A percentile compares a stretch with the other conserved stretches of the same genome.
Evolutionary conservation across 2,888 invertebrate species (phyloP).

Genomic region (Netelia fuscicornis): DNA sequence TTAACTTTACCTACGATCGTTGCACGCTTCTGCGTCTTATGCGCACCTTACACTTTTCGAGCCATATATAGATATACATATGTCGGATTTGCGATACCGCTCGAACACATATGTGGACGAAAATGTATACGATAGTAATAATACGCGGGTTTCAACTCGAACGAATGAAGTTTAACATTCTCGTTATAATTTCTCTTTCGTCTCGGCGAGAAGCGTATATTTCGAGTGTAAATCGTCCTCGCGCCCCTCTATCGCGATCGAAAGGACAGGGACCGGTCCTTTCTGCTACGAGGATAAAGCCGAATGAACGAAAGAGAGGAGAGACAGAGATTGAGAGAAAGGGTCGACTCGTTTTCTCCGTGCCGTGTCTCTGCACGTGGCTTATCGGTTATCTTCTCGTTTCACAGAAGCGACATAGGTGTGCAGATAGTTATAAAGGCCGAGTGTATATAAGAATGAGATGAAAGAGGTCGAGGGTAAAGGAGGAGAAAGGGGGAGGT

Average conservation of each 20-base stretch:
- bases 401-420: constrained; percentile 23
- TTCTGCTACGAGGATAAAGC: constrained; percentile 23
- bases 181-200: constrained; percentile 44
- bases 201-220: background rate
- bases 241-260: constrained; percentile 22
- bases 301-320: background rate
- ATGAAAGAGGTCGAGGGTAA: constrained; percentile 16
- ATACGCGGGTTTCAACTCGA: background rate
- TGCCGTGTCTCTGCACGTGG: constrained; percentile 22
- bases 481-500: background rate
- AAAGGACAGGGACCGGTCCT: constrained; percentile 22
- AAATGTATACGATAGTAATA: constrained; percentile 18
- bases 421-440: constrained; percentile 16
- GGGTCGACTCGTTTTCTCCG: background rate
- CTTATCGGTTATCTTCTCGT: constrained; percentile 46
- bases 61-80: constrained; percentile 27
- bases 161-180: constrained; percentile 45
- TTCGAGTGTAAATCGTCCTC: constrained; percentile 45
- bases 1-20: constrained; percentile 62
- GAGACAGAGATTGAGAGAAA: constrained; percentile 14
- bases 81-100: background rate
- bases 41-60: constrained; percentile 26
- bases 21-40: constrained; percentile 46
- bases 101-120: background rate
- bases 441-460: constrained; percentile 13